Evolutionary conservation across 2,797 vertebrate genomes (phyloP).

Genomic region (Melanotaenia boesemani): DNA sequence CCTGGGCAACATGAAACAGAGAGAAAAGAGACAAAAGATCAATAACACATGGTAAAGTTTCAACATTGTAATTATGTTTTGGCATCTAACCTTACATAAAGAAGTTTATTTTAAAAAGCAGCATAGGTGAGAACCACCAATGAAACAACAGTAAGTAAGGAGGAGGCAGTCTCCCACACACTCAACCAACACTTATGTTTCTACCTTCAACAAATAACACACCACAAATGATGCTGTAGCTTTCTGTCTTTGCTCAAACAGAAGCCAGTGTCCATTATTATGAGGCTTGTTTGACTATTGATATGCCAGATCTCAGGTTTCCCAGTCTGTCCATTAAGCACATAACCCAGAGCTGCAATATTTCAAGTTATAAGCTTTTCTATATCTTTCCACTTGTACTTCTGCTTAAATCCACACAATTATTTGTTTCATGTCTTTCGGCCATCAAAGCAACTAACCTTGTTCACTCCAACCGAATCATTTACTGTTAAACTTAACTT

Average conservation of each 20-base stretch:
- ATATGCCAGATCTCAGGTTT: slow-evolving; percentile 17
- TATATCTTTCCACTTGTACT: neutral
- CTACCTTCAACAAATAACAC: slow-evolving; percentile 32
- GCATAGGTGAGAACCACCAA: slow-evolving; percentile 39
- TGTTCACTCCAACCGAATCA: neutral
- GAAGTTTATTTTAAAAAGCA: slow-evolving; percentile 15
- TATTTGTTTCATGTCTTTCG: slow-evolving; percentile 9
- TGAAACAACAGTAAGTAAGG: slow-evolving; percentile 53
- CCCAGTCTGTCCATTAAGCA: neutral
- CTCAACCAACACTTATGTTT: slow-evolving; percentile 25
- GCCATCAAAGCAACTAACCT: neutral
- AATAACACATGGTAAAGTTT: slow-evolving; percentile 27
- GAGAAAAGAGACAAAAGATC: slow-evolving; percentile 33
- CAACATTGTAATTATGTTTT: slow-evolving; percentile 42
- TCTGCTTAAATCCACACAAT: neutral
- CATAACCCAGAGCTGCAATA: slow-evolving; percentile 6
- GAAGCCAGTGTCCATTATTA: neutral
- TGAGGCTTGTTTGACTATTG: slow-evolving; percentile 5
- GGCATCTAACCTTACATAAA: slow-evolving; percentile 31
- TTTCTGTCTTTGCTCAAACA: slow-evolving; percentile 13
- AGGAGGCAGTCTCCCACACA: slow-evolving; percentile 47
- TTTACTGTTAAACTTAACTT: neutral
- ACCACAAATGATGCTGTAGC: slow-evolving; percentile 22
- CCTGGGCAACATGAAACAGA: slow-evolving; percentile 64
- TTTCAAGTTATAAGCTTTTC: slow-evolving; percentile 1